Evolutionary conservation across 2,113 vertebrate genomes (phyloP).

Genomic region (Corapipo altera): DNA sequence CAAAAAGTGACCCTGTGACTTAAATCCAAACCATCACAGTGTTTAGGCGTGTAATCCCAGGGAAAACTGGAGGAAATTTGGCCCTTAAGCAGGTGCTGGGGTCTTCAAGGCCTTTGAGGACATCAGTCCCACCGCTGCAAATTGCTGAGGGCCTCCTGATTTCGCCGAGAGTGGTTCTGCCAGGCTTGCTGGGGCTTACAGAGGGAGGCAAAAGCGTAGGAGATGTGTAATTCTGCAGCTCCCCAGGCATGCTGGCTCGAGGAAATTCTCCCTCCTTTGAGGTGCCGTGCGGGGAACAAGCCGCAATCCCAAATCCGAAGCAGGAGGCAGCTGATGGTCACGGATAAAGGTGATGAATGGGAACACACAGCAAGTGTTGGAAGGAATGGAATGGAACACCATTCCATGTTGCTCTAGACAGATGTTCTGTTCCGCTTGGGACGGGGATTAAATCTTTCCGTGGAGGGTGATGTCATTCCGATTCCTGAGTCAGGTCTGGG

Average conservation of each 20-base stretch:
- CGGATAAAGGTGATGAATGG: too few relatives aligned
- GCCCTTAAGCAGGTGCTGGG: neutral
- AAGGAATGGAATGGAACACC: neutral
- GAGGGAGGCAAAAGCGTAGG: accelerated
- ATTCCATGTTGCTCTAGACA: neutral
- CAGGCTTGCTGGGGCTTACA: neutral
- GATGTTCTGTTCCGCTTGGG: neutral
- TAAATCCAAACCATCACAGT: neutral
- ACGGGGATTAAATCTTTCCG: neutral
- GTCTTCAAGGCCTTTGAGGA: neutral
- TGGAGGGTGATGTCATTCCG: neutral
- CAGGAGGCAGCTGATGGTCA: too few relatives aligned
- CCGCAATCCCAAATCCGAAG: accelerated
- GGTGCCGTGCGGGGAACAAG: accelerated
- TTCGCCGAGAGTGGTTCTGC: neutral
- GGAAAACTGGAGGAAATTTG: too few relatives aligned
- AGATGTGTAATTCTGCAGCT: accelerated
- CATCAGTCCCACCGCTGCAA: accelerated
- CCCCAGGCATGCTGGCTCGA: neutral
- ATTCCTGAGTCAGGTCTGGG: neutral
- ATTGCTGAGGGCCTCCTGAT: accelerated
- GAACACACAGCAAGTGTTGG: neutral
- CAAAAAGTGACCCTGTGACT: neutral
- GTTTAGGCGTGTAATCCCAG: neutral
- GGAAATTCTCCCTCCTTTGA: accelerated